Evolutionary conservation across 2,113 vertebrate species (phyloP).

Genomic region (Perca fluviatilis): DNA sequence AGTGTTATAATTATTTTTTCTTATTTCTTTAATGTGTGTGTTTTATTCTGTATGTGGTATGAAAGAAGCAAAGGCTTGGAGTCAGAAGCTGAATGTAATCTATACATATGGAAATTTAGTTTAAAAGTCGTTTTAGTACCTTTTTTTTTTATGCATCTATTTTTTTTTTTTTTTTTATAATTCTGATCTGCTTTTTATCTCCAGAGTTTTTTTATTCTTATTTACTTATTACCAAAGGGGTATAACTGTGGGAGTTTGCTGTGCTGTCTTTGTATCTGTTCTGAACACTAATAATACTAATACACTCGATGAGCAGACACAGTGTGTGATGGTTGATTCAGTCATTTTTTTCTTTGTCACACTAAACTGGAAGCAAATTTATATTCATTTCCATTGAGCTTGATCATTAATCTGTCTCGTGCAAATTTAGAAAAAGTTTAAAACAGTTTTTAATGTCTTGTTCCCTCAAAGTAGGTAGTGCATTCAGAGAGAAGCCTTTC

Average conservation of each 20-base stretch:
- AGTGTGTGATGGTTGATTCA: not conserved
- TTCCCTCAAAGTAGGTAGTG: not conserved
- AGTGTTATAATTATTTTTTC: constrained; percentile 7
- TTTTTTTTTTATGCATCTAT: constrained; percentile 14
- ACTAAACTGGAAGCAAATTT: constrained; percentile 2
- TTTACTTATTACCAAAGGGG: constrained; percentile 32
- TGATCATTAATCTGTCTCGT: not conserved
- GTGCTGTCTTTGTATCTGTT: constrained; percentile 34
- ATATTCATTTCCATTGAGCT: not conserved
- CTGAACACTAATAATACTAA: constrained; percentile 24
- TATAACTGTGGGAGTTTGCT: constrained; percentile 48
- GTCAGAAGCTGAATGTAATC: constrained; percentile 47
- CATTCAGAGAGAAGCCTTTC: not conserved
- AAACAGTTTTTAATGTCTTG: constrained; percentile 4
- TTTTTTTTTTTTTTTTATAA: not conserved
- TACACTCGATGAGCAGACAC: not conserved
- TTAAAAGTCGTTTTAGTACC: constrained; percentile 36
- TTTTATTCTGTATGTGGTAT: constrained; percentile 22
- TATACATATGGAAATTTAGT: constrained; percentile 14
- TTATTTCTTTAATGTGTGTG: not conserved
- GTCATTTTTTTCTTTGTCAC: not conserved
- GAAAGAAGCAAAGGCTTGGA: constrained; percentile 13
- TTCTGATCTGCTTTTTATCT: constrained; percentile 18
- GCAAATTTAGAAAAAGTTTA: not conserved
- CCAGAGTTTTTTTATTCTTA: constrained; percentile 19